Evolutionary conservation across 2,797 vertebrate species (phyloP).

Genomic region (Bucorvus abyssinicus): DNA sequence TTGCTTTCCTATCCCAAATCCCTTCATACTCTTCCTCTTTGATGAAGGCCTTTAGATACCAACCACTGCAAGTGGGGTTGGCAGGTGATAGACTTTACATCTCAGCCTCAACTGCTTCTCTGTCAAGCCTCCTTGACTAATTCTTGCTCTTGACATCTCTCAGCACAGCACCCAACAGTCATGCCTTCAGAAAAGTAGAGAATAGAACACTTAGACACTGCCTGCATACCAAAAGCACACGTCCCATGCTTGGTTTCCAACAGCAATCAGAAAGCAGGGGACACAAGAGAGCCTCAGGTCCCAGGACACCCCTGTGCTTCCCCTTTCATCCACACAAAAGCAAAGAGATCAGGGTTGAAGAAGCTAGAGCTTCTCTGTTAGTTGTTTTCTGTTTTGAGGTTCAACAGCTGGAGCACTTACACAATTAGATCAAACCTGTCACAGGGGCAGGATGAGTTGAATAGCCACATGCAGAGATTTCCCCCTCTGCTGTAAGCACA

Average conservation of each 20-base stretch:
- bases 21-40: neutral
- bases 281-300: neutral
- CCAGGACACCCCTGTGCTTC: neutral
- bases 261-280: neutral
- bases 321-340: neutral
- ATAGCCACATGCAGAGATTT: neutral
- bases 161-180: neutral
- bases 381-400: neutral
- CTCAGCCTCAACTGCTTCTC: neutral
- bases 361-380: neutral
- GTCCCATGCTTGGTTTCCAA: neutral
- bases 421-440: neutral
- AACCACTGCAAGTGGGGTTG: neutral
- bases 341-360: neutral
- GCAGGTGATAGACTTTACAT: neutral
- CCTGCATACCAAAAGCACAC: accelerated
- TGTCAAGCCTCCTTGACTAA: neutral
- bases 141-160: neutral
- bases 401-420: neutral
- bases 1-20: neutral
- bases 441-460: neutral
- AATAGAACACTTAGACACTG: neutral
- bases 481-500: neutral
- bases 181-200: neutral
- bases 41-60: neutral